Evolutionary conservation across 2,888 invertebrate genomes (phyloP).

Genomic region (Trimorus sp.): DNA sequence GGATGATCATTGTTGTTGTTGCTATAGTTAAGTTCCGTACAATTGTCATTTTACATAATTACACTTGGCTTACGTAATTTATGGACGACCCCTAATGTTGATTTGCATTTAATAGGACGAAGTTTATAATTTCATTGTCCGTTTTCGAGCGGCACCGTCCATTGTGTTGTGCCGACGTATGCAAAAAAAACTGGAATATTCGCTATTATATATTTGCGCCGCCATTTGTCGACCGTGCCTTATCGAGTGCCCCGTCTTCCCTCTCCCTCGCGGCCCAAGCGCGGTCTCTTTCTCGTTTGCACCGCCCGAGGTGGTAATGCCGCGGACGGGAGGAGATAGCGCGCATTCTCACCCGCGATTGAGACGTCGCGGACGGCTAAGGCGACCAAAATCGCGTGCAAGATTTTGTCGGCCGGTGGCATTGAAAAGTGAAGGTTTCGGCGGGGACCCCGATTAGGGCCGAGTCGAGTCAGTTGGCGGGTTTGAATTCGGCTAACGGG

Average conservation of each 20-base stretch:
- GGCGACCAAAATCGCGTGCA: neutral
- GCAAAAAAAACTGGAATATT: constrained; percentile 27
- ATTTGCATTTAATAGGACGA: constrained; percentile 51
- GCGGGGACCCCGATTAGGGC: too few species aligned
- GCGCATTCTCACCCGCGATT: constrained; percentile 49
- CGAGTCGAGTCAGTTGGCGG: too few species aligned
- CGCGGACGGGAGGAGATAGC: constrained; percentile 28
- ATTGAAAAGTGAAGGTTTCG: constrained; percentile 52
- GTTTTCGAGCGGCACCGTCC: constrained; percentile 33
- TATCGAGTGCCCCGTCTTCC: neutral
- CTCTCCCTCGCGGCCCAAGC: constrained; percentile 3
- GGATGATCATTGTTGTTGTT: too few species aligned
- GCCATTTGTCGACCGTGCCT: constrained; percentile 29
- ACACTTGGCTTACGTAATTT: constrained; percentile 27
- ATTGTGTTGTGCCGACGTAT: constrained; percentile 26
- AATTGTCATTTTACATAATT: constrained; percentile 16
- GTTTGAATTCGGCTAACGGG: too few species aligned
- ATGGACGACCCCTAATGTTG: constrained; percentile 16
- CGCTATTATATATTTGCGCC: constrained; percentile 37
- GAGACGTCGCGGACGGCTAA: constrained; percentile 46
- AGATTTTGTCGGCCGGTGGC: constrained; percentile 1
- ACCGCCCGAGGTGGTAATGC: constrained; percentile 62
- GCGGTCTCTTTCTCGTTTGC: constrained; percentile 60
- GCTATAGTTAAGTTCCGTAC: too few species aligned
- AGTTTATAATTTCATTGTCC: constrained; percentile 57